These are phyloP conservation scores for Lycocerus yunnanus DNA, from an alignment of 2,888 invertebrate species.

Conservation along the genomic window DNA sequence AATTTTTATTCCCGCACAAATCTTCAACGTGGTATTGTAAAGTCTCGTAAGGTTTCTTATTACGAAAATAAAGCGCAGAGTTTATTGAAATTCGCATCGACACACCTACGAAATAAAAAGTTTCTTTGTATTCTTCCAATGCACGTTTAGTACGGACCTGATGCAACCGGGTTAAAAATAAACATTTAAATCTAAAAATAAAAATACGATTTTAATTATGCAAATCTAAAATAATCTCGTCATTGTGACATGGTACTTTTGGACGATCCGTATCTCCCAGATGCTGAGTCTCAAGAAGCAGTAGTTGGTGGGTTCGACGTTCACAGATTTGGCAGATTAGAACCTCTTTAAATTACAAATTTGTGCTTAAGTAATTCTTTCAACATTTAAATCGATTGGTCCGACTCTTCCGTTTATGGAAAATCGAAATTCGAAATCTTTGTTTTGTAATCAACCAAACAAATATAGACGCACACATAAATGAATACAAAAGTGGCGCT, in stretches of 20 bases:
- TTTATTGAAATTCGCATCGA: not conserved
- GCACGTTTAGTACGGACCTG: not conserved
- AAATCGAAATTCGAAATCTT: not conserved
- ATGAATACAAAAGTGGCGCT: conserved; percentile 30
- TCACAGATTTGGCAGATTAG: not conserved
- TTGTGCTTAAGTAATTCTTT: not conserved
- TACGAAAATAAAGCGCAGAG: not conserved
- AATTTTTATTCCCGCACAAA: not conserved
- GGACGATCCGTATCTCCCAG: not conserved
- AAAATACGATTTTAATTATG: conserved; percentile 12
- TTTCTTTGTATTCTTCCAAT: not conserved
- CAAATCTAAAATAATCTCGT: conserved; percentile 16
- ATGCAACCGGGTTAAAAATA: not conserved
- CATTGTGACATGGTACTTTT: conserved; percentile 6
- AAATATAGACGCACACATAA: conserved; percentile 1
- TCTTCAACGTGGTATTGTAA: not conserved
- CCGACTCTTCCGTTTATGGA: not conserved
- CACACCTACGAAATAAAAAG: not conserved
- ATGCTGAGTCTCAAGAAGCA: not conserved
- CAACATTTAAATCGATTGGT: not conserved
- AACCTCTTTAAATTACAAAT: not conserved
- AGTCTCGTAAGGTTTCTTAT: not conserved
- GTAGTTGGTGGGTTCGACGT: not conserved
- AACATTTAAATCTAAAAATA: conserved; percentile 12
- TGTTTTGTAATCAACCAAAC: not conserved